Conservation (phyloP, 37 sponge, comb jelly and placozoan genomes). For the Petrosia ficiformis region DNA sequence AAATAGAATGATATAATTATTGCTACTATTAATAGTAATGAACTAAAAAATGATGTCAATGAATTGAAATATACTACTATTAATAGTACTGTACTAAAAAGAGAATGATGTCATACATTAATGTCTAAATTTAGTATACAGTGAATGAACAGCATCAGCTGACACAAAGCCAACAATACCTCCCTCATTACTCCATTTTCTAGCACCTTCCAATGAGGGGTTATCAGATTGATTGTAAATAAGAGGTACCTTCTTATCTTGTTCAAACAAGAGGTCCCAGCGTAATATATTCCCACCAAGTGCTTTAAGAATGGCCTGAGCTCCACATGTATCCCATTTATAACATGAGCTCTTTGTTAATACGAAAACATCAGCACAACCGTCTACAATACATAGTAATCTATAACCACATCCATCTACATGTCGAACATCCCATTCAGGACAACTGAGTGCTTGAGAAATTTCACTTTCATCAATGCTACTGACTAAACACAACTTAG, state of each 20-base stretch:
- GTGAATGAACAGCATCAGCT: neutral
- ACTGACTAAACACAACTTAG: slow-evolving; percentile 1
- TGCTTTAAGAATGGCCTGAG: slow-evolving; percentile 58
- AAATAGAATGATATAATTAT: too few relatives aligned
- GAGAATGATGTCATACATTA: too few relatives aligned
- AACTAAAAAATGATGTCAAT: too few relatives aligned
- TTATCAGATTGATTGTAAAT: too few relatives aligned
- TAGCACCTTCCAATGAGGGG: neutral
- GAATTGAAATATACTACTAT: too few relatives aligned
- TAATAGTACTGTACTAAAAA: too few relatives aligned
- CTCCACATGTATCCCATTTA: slow-evolving; percentile 80
- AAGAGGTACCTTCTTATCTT: too few relatives aligned
- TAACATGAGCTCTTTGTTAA: slow-evolving; percentile 29
- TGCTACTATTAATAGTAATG: too few relatives aligned
- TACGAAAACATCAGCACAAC: slow-evolving; percentile 26
- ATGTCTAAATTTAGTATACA: too few relatives aligned
- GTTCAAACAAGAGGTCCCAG: too few relatives aligned
- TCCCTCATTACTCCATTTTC: neutral
- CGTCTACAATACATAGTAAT: slow-evolving; percentile 44
- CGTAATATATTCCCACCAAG: slow-evolving; percentile 56
- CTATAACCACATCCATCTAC: slow-evolving; percentile 59
- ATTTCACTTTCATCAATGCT: slow-evolving; percentile 4
- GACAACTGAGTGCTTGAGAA: neutral
- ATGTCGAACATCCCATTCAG: slow-evolving; percentile 7
- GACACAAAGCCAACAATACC: neutral